Evolutionary conservation across 2,888 invertebrate genomes (phyloP).

Genomic region (Argyresthia goedartella): DNA sequence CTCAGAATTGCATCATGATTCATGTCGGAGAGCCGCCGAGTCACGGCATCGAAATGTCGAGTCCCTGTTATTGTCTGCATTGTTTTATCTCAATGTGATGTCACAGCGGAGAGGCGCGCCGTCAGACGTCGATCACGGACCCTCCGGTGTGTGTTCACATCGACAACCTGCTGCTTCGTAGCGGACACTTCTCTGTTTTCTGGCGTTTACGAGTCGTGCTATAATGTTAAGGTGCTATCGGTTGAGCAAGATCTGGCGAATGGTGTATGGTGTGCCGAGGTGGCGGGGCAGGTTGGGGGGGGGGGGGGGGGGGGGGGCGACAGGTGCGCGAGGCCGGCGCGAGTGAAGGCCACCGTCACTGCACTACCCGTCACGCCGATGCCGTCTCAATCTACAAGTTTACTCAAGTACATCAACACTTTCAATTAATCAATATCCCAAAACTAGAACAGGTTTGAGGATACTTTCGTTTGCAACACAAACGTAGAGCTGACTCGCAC

Average conservation of each 20-base stretch:
- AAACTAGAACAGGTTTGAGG: too few species aligned
- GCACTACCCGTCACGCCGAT: slow-evolving; percentile 3
- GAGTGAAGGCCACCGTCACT: slow-evolving; percentile 45
- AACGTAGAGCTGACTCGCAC: too few species aligned
- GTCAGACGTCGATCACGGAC: slow-evolving; percentile 27
- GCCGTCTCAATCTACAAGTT: slow-evolving; percentile 1
- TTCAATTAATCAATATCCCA: too few species aligned
- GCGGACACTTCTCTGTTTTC: background rate
- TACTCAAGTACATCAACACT: background rate
- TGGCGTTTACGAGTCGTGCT: slow-evolving; percentile 35
- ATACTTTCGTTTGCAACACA: too few species aligned
- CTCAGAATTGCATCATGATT: slow-evolving; percentile 40
- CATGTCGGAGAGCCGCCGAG: slow-evolving; percentile 43
- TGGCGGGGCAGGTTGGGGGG: slow-evolving; percentile 20
- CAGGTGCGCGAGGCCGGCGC: slow-evolving; percentile 53
- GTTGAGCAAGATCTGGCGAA: slow-evolving; percentile 33
- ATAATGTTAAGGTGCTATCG: slow-evolving; percentile 34
- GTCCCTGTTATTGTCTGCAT: slow-evolving; percentile 55
- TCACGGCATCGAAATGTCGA: slow-evolving; percentile 52
- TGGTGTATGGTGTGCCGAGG: slow-evolving; percentile 16
- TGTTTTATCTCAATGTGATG: slow-evolving; percentile 47
- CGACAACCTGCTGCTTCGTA: slow-evolving; percentile 4
- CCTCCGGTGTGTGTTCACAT: slow-evolving; percentile 28
- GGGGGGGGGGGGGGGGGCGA: slow-evolving; percentile 29
- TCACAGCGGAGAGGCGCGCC: slow-evolving; percentile 56